phyloP scores from a whole-genome alignment of 2,888 invertebrate species.

The Trissolcus brochymenae region DNA sequence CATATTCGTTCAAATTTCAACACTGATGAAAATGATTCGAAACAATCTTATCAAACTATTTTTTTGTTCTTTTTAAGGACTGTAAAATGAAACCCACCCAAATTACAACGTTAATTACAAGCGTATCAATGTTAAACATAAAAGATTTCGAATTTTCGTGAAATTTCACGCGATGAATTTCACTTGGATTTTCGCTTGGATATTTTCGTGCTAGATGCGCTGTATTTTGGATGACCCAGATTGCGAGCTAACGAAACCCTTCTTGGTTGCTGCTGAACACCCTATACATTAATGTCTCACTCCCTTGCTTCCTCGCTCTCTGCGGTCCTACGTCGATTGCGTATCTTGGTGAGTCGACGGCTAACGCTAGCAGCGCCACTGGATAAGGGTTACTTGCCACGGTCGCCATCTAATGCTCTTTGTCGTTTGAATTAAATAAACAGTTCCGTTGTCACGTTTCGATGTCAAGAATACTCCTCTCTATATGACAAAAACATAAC shows the following conservation, averaged over 20 bases:
- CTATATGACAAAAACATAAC: too few species aligned
- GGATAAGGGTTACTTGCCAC: slow-evolving; percentile 53
- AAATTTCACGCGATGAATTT: slow-evolving; percentile 8
- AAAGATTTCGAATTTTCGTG: not conserved
- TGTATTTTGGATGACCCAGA: slow-evolving; percentile 57
- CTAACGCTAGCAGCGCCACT: slow-evolving; percentile 67
- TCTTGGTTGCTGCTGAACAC: slow-evolving; percentile 51
- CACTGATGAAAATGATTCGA: too few species aligned
- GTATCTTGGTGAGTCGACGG: slow-evolving; percentile 71
- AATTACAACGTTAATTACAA: not conserved
- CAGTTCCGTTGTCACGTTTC: slow-evolving; percentile 54
- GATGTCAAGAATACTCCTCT: slow-evolving; percentile 11
- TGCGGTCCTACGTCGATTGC: slow-evolving; percentile 59
- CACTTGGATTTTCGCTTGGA: not conserved
- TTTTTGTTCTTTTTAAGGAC: not conserved
- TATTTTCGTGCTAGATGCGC: slow-evolving; percentile 37
- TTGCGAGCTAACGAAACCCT: slow-evolving; percentile 43
- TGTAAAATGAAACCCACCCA: not conserved
- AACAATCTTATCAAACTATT: not conserved
- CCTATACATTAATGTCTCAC: slow-evolving; percentile 61
- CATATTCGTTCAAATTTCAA: too few species aligned
- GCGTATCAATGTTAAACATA: not conserved
- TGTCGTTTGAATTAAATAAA: slow-evolving; percentile 70
- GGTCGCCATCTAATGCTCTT: slow-evolving; percentile 65
- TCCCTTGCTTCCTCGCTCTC: slow-evolving; percentile 73